Conservation (phyloP, 2,113 vertebrate species). For the Malurus elegans region DNA sequence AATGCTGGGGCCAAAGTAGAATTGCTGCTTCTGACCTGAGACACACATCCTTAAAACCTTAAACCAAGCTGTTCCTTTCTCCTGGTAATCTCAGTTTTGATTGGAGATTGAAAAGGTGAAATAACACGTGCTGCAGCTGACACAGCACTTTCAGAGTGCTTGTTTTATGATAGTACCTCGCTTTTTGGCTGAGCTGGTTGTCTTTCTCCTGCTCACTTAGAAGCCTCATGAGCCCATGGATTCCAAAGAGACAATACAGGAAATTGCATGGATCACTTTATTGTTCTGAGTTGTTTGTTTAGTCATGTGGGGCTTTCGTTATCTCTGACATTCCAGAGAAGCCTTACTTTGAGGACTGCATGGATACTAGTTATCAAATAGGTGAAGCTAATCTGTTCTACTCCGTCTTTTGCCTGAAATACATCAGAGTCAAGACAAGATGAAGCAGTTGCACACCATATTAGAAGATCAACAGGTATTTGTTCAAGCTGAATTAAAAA, state of each 20-base stretch:
- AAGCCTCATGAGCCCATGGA: not conserved
- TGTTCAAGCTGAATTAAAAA: not conserved
- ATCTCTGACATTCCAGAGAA: slow-evolving; percentile 46
- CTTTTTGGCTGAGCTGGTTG: not conserved
- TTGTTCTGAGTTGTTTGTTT: slow-evolving; percentile 52
- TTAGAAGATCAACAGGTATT: not conserved
- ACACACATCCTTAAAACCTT: not conserved
- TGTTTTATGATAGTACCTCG: not conserved
- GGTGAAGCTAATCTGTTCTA: not conserved
- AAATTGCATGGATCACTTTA: slow-evolving; percentile 32
- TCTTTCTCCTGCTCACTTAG: not conserved
- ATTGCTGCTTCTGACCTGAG: not conserved
- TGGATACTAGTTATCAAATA: not conserved
- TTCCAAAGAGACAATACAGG: slow-evolving; percentile 25
- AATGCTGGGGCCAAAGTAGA: not conserved
- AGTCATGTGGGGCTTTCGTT: slow-evolving; percentile 5
- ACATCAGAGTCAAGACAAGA: not conserved
- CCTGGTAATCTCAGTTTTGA: not conserved
- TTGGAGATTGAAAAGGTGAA: not conserved
- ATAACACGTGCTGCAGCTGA: not conserved
- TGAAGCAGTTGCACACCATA: not conserved
- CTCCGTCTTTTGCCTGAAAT: not conserved
- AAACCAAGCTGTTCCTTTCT: not conserved
- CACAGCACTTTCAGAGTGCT: not conserved
- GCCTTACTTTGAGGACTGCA: not conserved